Evolutionary conservation across 2,797 vertebrate genomes (phyloP), one percentile per base, ranked within the genome.

Genomic region (Crypturellus tataupa): DNA sequence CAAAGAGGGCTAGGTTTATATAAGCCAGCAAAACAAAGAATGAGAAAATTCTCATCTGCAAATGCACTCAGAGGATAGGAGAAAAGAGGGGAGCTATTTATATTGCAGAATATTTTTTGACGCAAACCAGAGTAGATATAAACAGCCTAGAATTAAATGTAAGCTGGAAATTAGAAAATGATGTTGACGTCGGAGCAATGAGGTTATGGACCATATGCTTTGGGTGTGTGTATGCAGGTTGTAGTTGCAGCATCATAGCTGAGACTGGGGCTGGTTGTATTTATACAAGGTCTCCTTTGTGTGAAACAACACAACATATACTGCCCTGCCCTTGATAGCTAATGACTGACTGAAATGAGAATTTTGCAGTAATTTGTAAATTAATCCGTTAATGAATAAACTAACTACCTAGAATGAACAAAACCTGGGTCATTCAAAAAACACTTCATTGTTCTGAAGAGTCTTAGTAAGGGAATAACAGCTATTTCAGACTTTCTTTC

Each of bases 11-110:
- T 4, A 72, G 29, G 73, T 90, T 91, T 82, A 58, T 62, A 47
- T 60, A 94, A 13, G 37, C 63, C 55, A 90, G 63, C 63, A 88
- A 80, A 94, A 88, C 85, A 94, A 93, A 91, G 83, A 77, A 65
- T 78, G 53, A 82, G 81, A 93, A 73, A 14, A 44, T 37, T 93
- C 35, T 94, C 89, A 17, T 81, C 85, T 91, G 83, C 39, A 91
- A 93, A 90, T 44, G 73, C 53, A n/a, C 72, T 51, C 2, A 3
- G 68, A 0, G 2, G 21, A 80, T 93, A 68, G 80, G 80, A 94
- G 75, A 83, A 81, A 79, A 70, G 42, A 95, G 51, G 72, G 55
- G 59, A 91, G 64, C 23, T 95, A 18, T 93, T 95, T 94, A 60
- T 92, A 71, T 27, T 89, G 73, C 84, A 81, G 71, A 71, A 75